A percentile compares a stretch with the other conserved stretches of the same genome.
Conservation (phyloP, 2,113 vertebrate genomes). For the Hymenochirus boettgeri region DNA sequence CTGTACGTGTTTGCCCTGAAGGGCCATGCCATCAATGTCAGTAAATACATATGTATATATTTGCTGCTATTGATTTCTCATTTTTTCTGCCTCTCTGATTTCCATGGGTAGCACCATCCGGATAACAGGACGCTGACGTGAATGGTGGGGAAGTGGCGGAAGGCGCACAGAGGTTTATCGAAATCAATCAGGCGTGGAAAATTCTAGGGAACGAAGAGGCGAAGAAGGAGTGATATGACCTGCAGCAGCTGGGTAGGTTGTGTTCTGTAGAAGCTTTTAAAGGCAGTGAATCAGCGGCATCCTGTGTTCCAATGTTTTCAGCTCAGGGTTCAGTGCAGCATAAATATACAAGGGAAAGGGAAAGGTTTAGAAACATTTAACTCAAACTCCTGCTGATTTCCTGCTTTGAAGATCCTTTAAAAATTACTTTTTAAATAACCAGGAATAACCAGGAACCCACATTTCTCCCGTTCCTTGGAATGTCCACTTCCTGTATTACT, state of each 20-base stretch:
- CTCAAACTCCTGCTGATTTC: too few species aligned
- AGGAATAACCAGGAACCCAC: too few species aligned
- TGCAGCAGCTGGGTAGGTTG: constrained; percentile 74
- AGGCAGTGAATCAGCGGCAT: not conserved
- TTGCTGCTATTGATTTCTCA: not conserved
- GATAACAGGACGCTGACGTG: constrained; percentile 73
- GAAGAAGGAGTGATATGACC: constrained; percentile 79
- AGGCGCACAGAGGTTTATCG: constrained; percentile 71
- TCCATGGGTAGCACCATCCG: constrained; percentile 76
- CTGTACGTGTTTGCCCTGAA: too few species aligned
- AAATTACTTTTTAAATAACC: too few species aligned
- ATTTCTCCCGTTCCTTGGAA: too few species aligned
- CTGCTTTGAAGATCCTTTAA: too few species aligned
- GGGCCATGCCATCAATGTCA: too few species aligned
- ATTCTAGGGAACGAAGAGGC: constrained; percentile 78
- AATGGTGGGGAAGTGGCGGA: constrained; percentile 61
- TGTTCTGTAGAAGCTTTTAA: constrained; percentile 46
- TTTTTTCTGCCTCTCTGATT: constrained; percentile 5
- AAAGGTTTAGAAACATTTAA: too few species aligned
- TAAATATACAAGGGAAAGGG: too few species aligned
- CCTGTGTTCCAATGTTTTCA: not conserved
- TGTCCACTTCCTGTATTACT: too few species aligned
- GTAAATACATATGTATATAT: too few species aligned
- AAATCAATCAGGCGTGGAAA: constrained; percentile 83
- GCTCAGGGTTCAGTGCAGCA: not conserved